Evolutionary conservation across 2,888 invertebrate genomes (phyloP).

Genomic region (Campoletis raptor): DNA sequence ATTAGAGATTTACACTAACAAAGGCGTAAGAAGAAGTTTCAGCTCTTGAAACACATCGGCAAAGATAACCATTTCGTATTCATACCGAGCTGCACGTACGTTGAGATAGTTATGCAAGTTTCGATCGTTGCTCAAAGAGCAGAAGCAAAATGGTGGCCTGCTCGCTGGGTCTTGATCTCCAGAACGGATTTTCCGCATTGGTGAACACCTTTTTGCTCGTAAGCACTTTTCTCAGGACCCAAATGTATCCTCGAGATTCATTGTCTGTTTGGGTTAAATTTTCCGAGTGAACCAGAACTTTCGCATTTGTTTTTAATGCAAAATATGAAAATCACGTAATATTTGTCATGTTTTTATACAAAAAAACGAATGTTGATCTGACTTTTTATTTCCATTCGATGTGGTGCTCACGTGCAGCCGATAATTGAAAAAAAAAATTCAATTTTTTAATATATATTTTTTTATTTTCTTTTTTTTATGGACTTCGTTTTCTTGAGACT

Average conservation of each 20-base stretch:
- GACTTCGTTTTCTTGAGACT: constrained; percentile 29
- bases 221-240: constrained; percentile 37
- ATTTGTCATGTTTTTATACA: neutral
- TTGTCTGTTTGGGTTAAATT: constrained; percentile 24
- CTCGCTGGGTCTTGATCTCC: constrained; percentile 59
- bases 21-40: neutral
- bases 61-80: neutral
- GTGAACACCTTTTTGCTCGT: constrained; percentile 47
- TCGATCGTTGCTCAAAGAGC: constrained; percentile 40
- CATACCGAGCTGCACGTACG: neutral
- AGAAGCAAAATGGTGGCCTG: constrained; percentile 52
- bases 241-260: constrained; percentile 46
- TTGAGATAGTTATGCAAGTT: constrained; percentile 52
- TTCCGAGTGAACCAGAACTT: neutral
- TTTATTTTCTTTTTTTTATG: neutral
- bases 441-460: constrained; percentile 10
- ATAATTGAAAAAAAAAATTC: no score
- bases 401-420: constrained; percentile 5
- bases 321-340: neutral
- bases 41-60: neutral
- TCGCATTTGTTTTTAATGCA: neutral
- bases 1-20: neutral
- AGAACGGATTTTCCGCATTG: constrained; percentile 68
- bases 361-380: neutral
- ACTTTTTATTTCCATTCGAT: constrained; percentile 15